Base-by-base conservation (phyloP, 2,113 vertebrate genomes). In the Suncus etruscus region DNA sequence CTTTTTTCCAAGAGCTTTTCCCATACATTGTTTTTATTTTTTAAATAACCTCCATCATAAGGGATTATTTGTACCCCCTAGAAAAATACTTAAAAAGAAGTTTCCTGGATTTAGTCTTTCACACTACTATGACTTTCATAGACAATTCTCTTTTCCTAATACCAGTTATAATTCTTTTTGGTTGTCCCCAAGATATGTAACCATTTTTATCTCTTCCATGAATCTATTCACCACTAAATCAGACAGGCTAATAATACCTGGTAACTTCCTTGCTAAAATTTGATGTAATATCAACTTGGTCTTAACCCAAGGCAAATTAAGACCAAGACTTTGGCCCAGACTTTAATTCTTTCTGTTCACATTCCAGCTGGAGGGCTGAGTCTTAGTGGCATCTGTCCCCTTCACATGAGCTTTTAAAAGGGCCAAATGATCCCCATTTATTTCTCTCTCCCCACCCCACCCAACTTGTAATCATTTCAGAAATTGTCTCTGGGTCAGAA, bases 251-350 rank as follows among this genome's bases (percentile, higher is more conserved):
- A 3, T 73, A 61, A 32, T 1, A 15, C 54, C 10, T 12, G 9
- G 1, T 31, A 27, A 90, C 61, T 78, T 87, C 32, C 32, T 6
- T 83, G 90, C 16, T 91, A 83, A 78, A 87, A 72, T 86, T 39
- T 82, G 31, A 47, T 78, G 63, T 50, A 69, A 69, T 63, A 22
- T 69, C 61, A 14, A 50, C 22, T 68, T 69, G 78, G 18, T 16
- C 14, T 87, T 87, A 80, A 73, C 29, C 16, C 39, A 65, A 65
- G 22, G 32, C 61, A 72, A 74, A 7, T 61, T 39, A 66, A 78
- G 51, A 91, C 10, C 18, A 76, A 90, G 47, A 78, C 27, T n/a
- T 61, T 29, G 47, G 47, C n/a, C 10, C 2, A 29, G 50, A 65
- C 51, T 85, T 81, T 12, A 8, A 4, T 31, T 39, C 70, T 24